Conservation (phyloP, 2,113 vertebrate genomes). For the Tinamus guttatus region DNA sequence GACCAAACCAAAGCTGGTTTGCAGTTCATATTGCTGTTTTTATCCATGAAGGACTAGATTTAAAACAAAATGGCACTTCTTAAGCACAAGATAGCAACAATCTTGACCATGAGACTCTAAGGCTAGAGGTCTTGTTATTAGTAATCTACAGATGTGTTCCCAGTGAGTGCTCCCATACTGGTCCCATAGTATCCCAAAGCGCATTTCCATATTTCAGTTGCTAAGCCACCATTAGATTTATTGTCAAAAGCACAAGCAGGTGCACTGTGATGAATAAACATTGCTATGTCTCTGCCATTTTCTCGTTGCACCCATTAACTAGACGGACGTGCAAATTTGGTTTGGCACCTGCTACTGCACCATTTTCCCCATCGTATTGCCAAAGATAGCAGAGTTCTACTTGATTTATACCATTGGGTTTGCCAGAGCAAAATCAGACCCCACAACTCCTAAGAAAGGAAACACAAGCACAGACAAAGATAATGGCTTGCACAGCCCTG, state of each 20-base stretch:
- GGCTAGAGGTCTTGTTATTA: not conserved
- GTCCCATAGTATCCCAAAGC: conserved; percentile 32
- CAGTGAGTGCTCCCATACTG: not conserved
- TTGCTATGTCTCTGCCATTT: conserved; percentile 26
- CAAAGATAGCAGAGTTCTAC: not conserved
- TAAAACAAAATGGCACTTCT: not conserved
- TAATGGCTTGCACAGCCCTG: conserved; percentile 22
- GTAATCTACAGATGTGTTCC: conserved; percentile 14
- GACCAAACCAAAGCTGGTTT: not conserved
- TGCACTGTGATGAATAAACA: conserved; percentile 38
- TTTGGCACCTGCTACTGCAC: conserved; percentile 18
- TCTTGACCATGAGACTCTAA: not conserved
- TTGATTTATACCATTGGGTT: not conserved
- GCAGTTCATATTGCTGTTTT: not conserved
- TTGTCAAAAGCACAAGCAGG: conserved; percentile 51
- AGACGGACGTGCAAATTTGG: conserved; percentile 45
- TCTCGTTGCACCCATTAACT: conserved; percentile 37
- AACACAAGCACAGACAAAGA: not conserved
- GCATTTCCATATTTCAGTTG: conserved; percentile 19
- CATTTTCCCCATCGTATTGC: not conserved
- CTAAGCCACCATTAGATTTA: conserved; percentile 21
- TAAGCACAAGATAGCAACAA: not conserved
- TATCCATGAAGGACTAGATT: not conserved
- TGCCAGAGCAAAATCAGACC: not conserved
- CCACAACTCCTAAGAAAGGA: not conserved